phyloP scores from a whole-genome alignment of 30 jellyfish, hydroid and myxozoan genomes.

The Aurelia coerulea region DNA sequence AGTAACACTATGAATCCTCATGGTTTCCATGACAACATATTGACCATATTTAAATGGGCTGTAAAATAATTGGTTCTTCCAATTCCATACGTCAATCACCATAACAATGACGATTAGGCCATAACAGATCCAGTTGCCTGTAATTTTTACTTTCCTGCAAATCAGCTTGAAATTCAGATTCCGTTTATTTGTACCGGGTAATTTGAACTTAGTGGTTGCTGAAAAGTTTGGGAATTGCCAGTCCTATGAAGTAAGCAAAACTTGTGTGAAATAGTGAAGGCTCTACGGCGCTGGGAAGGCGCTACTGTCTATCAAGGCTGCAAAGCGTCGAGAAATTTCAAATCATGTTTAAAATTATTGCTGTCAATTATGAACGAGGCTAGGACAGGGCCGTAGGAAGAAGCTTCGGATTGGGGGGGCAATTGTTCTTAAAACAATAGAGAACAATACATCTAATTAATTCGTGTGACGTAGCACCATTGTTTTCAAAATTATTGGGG shows the following conservation, averaged over 20 bases:
- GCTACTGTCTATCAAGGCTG: not conserved
- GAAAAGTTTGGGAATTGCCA: constrained; percentile 64
- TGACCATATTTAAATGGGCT: constrained; percentile 45
- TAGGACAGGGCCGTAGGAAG: too few relatives aligned
- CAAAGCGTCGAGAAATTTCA: not conserved
- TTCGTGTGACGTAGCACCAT: too few relatives aligned
- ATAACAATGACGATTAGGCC: constrained; percentile 46
- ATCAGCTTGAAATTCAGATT: constrained; percentile 29
- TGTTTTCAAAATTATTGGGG: too few relatives aligned
- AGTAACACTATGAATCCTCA: constrained; percentile 34
- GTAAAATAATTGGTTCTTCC: constrained; percentile 57
- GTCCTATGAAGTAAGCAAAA: constrained; percentile 19
- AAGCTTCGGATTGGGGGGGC: too few relatives aligned
- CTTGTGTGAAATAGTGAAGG: not conserved
- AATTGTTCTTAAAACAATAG: too few relatives aligned
- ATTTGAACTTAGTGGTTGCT: constrained; percentile 22
- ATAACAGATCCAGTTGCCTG: constrained; percentile 63
- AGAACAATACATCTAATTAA: too few relatives aligned
- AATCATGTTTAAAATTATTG: not conserved
- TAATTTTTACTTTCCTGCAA: constrained; percentile 22
- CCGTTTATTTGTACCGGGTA: constrained; percentile 38
- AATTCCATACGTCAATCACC: constrained; percentile 38
- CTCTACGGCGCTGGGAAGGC: not conserved
- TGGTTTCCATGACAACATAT: not conserved
- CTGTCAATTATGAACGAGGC: too few relatives aligned